phyloP scores from a whole-genome alignment of 2,797 vertebrate species.

The Myotis planiceps region DNA sequence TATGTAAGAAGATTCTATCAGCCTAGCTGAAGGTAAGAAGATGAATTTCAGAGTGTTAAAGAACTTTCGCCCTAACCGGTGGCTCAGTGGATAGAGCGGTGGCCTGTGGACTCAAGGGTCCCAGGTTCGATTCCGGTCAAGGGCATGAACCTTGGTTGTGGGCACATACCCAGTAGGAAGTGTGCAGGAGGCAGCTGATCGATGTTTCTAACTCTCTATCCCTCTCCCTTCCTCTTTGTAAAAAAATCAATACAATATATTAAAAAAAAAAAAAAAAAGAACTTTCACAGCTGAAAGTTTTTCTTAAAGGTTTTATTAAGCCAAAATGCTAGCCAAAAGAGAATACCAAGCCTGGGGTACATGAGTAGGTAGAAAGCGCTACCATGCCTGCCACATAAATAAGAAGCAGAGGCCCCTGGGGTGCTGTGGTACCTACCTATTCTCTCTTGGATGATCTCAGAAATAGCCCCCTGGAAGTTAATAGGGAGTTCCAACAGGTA shows the following conservation, averaged over 20 bases:
- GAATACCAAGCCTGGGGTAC: not conserved
- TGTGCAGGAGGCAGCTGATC: too few relatives aligned
- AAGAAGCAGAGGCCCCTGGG: not conserved
- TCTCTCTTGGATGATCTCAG: not conserved
- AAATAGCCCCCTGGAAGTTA: not conserved
- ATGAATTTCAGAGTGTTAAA: not conserved
- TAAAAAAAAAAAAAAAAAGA: not conserved
- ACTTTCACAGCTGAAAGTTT: not conserved
- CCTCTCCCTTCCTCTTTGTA: too few relatives aligned
- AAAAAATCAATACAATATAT: too few relatives aligned
- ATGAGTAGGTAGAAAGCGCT: not conserved
- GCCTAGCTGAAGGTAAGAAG: constrained; percentile 7
- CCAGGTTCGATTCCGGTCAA: too few relatives aligned
- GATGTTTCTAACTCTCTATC: too few relatives aligned
- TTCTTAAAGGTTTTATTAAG: not conserved
- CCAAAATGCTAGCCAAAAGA: not conserved
- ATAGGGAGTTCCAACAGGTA: not conserved
- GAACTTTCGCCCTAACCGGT: not conserved
- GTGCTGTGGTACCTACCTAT: not conserved
- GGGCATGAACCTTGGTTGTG: too few relatives aligned
- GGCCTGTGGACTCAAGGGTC: too few relatives aligned
- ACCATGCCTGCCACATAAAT: not conserved
- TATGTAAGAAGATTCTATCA: constrained; percentile 47
- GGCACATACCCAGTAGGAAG: too few relatives aligned
- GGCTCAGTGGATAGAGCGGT: too few relatives aligned